Base-by-base conservation (phyloP, 2,797 vertebrate genomes). In the Sebastes cheni region DNA sequence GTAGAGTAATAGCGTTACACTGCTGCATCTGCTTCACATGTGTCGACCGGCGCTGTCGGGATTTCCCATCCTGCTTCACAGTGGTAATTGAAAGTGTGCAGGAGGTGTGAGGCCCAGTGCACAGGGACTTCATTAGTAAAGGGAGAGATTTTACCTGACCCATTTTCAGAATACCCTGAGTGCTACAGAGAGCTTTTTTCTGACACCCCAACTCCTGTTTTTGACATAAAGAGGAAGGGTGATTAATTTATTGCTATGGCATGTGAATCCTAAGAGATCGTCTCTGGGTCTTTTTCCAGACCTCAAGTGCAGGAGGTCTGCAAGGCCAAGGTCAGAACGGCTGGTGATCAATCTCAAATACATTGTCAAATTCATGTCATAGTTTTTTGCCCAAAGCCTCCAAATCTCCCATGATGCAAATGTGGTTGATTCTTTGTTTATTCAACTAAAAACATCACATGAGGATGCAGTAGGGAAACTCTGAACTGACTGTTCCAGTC, bases 81-180 rank as follows among this genome's bases (percentile, higher is more conserved):
- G 81, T 32, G 69, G 90, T 93, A 92, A 94, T 91, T 92, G 89
- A 94, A 94, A 91, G 66, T 22, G 81, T 79, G 85, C 91, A 91
- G 88, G 86, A 91, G 88, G 86, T 93, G 86, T 82, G 84, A 86
- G 78, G 80, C 86, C 75, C 77, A 11, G 84, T 81, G 87, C 87
- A 65, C 75, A 62, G 91, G 88, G 92, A 94, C 89, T 94, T 95
- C 87, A 93, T 95, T 93, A 91, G 91, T 27, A 82, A 85, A 84
- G 90, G 85, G 67, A 88, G 70, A 89, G 87, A 67, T 86, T 91
- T 86, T 82, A 81, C 75, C 77, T 91, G 93, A 94, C 92, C 91
- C 87, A 90, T 79, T 93, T 95, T 85, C 62, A 69, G 64, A 80
- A 78, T 7, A 76, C 74, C 66, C 34, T 0, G 12, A 72, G 58